Conservation (phyloP, 1,140 invertebrate genomes). For the Eubasilissa regina region DNA sequence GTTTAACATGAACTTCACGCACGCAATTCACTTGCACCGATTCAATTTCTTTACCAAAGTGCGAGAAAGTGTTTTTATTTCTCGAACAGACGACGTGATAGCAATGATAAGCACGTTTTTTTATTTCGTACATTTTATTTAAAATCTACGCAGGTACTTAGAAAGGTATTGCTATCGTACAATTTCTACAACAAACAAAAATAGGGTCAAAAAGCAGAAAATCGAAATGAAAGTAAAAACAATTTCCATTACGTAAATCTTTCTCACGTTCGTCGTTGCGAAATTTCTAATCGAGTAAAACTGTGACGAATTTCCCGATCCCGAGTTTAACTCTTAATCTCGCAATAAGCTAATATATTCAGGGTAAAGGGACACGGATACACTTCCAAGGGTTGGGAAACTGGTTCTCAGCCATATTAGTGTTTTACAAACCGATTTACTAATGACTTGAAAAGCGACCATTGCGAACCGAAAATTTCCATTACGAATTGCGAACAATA, state of each 20-base stretch:
- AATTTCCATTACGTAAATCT: constrained; percentile 14
- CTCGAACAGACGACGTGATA: constrained; percentile 5
- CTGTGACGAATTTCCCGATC: constrained; percentile 24
- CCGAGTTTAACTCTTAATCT: constrained; percentile 3
- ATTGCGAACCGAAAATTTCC: no score
- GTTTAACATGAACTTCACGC: no score
- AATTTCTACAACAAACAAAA: not conserved
- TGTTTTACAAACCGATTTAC: no score
- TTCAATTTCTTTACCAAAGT: constrained; percentile 17
- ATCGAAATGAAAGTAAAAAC: constrained; percentile 22
- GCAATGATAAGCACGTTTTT: constrained; percentile 9
- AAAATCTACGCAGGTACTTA: not conserved
- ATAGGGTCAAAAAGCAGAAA: not conserved
- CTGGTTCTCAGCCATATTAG: no score
- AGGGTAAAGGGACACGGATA: no score
- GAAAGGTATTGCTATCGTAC: constrained; percentile 1
- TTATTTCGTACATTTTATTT: not conserved
- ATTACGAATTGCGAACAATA: no score
- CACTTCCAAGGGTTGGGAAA: no score
- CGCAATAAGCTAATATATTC: constrained; percentile 10
- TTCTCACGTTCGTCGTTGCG: constrained; percentile 34
- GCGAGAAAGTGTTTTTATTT: constrained; percentile 35
- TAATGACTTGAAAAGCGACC: no score
- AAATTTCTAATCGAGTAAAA: constrained; percentile 24
- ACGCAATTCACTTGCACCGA: not conserved